Conservation (phyloP, 2,797 vertebrate genomes). For the Enteromius afrohamiltoni region DNA sequence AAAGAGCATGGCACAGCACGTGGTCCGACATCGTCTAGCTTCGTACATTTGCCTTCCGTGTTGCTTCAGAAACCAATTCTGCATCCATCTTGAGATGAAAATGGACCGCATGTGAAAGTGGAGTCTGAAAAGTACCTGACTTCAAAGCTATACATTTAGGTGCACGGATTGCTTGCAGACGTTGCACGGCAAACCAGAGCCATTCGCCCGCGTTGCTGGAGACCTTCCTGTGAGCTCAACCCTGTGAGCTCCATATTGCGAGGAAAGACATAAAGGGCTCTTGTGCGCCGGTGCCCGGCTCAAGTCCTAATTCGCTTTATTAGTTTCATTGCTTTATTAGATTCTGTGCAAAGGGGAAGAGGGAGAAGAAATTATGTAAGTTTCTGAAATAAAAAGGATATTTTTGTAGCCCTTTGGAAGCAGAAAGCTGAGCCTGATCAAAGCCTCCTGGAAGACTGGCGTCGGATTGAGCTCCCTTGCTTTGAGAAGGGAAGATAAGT, state of each 20-base stretch:
- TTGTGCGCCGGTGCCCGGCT: slow-evolving; percentile 57
- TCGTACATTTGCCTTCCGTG: slow-evolving; percentile 38
- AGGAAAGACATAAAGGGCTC: slow-evolving; percentile 57
- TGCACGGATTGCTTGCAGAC: slow-evolving; percentile 55
- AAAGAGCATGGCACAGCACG: slow-evolving; percentile 33
- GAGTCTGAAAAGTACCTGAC: slow-evolving; percentile 54
- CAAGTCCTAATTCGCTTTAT: slow-evolving; percentile 62
- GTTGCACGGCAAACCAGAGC: slow-evolving; percentile 45
- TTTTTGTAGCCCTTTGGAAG: slow-evolving; percentile 29
- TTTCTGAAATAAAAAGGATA: slow-evolving; percentile 56
- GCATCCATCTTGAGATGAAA: slow-evolving; percentile 27
- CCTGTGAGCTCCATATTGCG: slow-evolving; percentile 11
- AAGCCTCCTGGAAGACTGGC: slow-evolving; percentile 44
- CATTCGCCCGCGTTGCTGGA: slow-evolving; percentile 46
- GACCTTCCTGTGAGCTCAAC: slow-evolving; percentile 63
- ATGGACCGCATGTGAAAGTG: slow-evolving; percentile 60
- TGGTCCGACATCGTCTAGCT: slow-evolving; percentile 44
- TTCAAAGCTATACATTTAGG: slow-evolving; percentile 57
- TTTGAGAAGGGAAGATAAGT: slow-evolving; percentile 42
- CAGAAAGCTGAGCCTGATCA: slow-evolving; percentile 51
- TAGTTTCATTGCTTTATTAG: slow-evolving; percentile 66
- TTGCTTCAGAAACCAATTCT: slow-evolving; percentile 12
- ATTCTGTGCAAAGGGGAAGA: slow-evolving; percentile 53
- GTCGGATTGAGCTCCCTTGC: slow-evolving; percentile 2
- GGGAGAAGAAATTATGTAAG: slow-evolving; percentile 47